Evolutionary conservation across 2,797 vertebrate species (phyloP), one percentile per base, ranked within the genome.

Genomic region (Oryzias sinensis): DNA sequence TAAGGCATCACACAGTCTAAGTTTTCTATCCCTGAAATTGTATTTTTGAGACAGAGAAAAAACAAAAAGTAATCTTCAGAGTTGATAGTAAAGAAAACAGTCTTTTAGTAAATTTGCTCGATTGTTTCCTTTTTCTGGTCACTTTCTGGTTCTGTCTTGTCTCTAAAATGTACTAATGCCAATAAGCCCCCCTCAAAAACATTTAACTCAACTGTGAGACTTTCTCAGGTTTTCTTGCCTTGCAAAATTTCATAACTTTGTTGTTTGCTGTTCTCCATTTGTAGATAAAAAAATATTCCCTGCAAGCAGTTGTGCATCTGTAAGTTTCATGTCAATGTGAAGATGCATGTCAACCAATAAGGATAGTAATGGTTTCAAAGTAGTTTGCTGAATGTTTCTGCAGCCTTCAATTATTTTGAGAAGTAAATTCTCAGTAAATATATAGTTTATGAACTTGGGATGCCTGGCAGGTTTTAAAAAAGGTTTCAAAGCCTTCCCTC

Each of bases 101-200:
- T 48, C 50, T 72, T 53, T 60, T 54, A 61, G 67, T 50, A 29
- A 6, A 22, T 56, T 54, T 15, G 16, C 49, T 5, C 49, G 17
- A 15, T n/a, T 6, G n/a, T 42, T 22, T 29, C 18, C 48, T 43
- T 42, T 13, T 4, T 25, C 42, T 49, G 33, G 33, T 37, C 33
- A 37, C 42, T 57, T 40, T 71, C 55, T 40, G 40, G 51, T 49
- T 52, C 49, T 14, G 44, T 60, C 50, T 59, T 27, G 9, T 37
- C 33, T 9, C 11, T 3, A 11, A 37, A 37, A 37, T 16, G 16
- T 41, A 27, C 29, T 17, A 49, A 20, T 53, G 27, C 4, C 44
- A n/a, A 9, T 18, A n/a, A 25, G 44, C 52, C 44, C 41, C 18
- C 48, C 70, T 54, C 53, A 43, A 37, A 4, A 22, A 22, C 2